Evolutionary conservation across 2,797 vertebrate genomes (phyloP).

Genomic region (Thamnophis elegans): DNA sequence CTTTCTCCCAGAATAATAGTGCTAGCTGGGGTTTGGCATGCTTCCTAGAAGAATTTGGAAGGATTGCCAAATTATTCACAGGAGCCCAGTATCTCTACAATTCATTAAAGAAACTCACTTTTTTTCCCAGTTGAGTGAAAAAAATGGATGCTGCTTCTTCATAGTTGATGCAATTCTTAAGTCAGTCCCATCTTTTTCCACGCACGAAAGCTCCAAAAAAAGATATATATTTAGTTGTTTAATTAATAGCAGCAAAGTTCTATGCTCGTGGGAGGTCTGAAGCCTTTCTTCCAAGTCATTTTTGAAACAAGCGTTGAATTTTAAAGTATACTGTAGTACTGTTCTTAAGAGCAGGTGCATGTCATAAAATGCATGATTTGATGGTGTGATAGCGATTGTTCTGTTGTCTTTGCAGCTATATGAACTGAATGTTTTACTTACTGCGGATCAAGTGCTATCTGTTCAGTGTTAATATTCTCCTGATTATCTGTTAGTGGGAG

Average conservation of each 20-base stretch:
- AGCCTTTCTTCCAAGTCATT: not conserved
- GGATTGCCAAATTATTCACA: not conserved
- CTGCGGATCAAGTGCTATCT: not conserved
- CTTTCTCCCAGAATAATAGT: not conserved
- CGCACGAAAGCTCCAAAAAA: not conserved
- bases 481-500: not conserved
- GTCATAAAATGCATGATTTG: not conserved
- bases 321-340: not conserved
- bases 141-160: not conserved
- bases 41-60: not conserved
- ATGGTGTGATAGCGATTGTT: not conserved
- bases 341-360: not conserved
- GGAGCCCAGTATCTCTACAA: not conserved
- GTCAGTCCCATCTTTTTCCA: not conserved
- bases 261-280: not conserved
- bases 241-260: not conserved
- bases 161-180: not conserved
- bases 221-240: not conserved
- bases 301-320: not conserved
- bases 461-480: not conserved
- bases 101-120: not conserved
- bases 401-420: not conserved
- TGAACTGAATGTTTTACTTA: not conserved
- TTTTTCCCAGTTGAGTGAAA: not conserved
- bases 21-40: not conserved